These are phyloP conservation scores for Aleiodes leptofemur DNA, from an alignment of 2,888 invertebrate species.

Conservation along the genomic window DNA sequence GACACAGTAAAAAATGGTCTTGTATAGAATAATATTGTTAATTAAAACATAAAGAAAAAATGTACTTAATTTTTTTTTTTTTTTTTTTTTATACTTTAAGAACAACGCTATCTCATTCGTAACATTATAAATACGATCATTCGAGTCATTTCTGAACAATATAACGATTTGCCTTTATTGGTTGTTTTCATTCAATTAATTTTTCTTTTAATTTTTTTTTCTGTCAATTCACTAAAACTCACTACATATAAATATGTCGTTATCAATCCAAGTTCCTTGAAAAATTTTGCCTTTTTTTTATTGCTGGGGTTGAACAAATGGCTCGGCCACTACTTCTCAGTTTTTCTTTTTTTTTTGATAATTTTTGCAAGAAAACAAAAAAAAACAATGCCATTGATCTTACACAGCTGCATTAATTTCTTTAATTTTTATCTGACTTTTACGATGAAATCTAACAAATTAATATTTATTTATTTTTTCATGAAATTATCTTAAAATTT, in stretches of 20 bases:
- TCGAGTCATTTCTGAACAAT: conserved; percentile 55
- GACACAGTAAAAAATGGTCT: conserved; percentile 61
- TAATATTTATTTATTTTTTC: not conserved
- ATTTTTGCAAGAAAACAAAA: conserved; percentile 22
- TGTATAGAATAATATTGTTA: conserved; percentile 52
- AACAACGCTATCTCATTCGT: conserved; percentile 53
- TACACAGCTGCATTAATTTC: conserved; percentile 1
- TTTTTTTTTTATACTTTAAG: conserved; percentile 53
- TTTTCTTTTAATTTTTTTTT: conserved; percentile 28
- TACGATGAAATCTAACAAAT: not conserved
- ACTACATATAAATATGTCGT: conserved; percentile 25
- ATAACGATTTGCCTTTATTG: conserved; percentile 55
- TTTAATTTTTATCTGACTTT: not conserved
- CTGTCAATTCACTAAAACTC: conserved; percentile 14
- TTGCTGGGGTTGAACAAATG: conserved; percentile 12
- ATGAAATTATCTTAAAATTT: not conserved
- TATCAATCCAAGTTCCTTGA: conserved; percentile 35
- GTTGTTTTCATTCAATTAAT: conserved; percentile 34
- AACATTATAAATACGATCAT: conserved; percentile 58
- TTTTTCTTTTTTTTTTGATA: not conserved
- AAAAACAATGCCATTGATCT: conserved; percentile 22
- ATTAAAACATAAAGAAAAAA: conserved; percentile 48
- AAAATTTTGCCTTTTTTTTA: conserved; percentile 23
- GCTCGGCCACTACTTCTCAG: conserved; percentile 27
- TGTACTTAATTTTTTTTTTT: conserved; percentile 33